phyloP scores from a whole-genome alignment of 2,113 vertebrate genomes.

The Chunga burmeisteri region DNA sequence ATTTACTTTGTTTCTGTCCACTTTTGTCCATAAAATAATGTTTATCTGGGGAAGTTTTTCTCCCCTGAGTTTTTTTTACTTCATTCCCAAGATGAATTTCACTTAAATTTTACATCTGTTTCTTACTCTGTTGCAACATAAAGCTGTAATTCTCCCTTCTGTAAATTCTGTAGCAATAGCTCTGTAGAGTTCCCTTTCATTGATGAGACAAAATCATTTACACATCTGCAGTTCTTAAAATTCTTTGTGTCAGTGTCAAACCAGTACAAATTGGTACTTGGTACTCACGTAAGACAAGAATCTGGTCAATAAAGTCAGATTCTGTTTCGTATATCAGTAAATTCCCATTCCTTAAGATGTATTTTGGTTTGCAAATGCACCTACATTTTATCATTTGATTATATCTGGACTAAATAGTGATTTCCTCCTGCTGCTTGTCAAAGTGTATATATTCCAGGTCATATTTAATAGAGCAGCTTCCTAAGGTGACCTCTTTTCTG shows the following conservation, averaged over 20 bases:
- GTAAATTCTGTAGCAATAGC: not conserved
- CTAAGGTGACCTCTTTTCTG: constrained; percentile 20
- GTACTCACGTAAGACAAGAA: not conserved
- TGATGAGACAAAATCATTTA: not conserved
- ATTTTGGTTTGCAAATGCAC: not conserved
- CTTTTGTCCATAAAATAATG: not conserved
- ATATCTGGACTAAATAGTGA: not conserved
- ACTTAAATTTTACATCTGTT: not conserved
- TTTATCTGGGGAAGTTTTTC: not conserved
- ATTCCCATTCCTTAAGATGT: not conserved
- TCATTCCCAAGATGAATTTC: not conserved
- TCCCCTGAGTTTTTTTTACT: not conserved
- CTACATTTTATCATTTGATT: not conserved
- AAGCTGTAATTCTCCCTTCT: not conserved
- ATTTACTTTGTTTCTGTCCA: not conserved
- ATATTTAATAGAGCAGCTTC: constrained; percentile 28
- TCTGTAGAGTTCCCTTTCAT: not conserved
- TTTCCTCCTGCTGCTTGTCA: constrained; percentile 33
- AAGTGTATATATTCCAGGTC: not conserved
- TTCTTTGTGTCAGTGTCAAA: not conserved
- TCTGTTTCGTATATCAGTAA: not conserved
- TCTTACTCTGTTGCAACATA: not conserved
- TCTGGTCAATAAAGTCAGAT: not conserved
- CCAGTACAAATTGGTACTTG: not conserved
- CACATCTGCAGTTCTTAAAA: not conserved